Evolutionary conservation across 2,888 invertebrate genomes (phyloP).

Genomic region (Smittia sp.): DNA sequence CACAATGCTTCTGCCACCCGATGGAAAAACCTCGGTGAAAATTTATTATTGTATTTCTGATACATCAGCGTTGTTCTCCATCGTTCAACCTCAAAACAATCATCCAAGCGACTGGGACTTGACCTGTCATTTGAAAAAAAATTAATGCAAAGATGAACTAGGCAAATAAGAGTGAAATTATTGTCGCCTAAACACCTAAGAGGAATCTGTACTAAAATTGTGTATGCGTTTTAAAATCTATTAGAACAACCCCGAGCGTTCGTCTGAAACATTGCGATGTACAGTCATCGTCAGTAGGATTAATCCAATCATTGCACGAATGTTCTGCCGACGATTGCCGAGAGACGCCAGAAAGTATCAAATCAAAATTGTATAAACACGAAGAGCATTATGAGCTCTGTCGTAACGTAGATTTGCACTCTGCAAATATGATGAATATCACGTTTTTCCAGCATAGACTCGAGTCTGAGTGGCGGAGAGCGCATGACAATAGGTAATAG

Average conservation of each 20-base stretch:
- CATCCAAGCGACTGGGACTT: too few relatives aligned
- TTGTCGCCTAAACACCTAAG: too few relatives aligned
- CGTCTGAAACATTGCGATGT: background rate
- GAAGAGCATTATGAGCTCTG: constrained; percentile 2
- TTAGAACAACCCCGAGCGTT: too few relatives aligned
- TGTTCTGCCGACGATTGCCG: background rate
- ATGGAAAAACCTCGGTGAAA: background rate
- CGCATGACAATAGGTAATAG: constrained; percentile 36
- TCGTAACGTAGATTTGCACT: constrained; percentile 28
- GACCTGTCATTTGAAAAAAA: too few relatives aligned
- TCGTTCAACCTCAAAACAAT: background rate
- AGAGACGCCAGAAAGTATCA: background rate
- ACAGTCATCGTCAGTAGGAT: background rate
- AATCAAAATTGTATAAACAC: constrained; percentile 16
- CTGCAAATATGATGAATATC: constrained; percentile 28
- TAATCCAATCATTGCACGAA: background rate
- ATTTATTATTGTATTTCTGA: constrained; percentile 17
- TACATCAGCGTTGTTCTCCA: background rate
- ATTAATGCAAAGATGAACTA: too few relatives aligned
- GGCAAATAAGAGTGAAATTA: too few relatives aligned
- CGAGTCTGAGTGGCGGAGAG: background rate
- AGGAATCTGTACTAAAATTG: too few relatives aligned
- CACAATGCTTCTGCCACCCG: constrained; percentile 3
- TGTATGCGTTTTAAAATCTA: too few relatives aligned
- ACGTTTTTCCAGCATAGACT: background rate